Conservation (phyloP, 1,140 invertebrate species). For the Brachionus asplanchnoidis region DNA sequence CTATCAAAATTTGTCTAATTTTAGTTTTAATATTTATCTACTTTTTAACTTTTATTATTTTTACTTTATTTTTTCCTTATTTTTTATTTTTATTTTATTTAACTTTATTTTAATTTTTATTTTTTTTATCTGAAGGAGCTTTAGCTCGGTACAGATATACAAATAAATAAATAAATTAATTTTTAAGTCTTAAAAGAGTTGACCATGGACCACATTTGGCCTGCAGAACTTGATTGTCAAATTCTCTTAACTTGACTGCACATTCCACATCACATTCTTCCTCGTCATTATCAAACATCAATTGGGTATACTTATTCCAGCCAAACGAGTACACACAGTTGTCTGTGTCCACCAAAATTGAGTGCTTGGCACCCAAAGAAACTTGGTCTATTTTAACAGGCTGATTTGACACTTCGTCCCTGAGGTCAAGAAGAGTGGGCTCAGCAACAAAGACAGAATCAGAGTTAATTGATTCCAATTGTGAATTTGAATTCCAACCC, state of each 20-base stretch:
- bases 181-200: not conserved
- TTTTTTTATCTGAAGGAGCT: no score
- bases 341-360: not conserved
- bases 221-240: not conserved
- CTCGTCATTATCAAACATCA: not conserved
- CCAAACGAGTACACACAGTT: not conserved
- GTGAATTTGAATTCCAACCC: constrained; percentile 32
- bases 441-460: not conserved
- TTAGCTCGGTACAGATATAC: no score
- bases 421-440: not conserved
- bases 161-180: constrained; percentile 17
- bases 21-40: no score
- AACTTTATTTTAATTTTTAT: no score
- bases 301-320: constrained; percentile 27
- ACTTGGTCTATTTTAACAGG: not conserved
- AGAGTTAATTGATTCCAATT: not conserved
- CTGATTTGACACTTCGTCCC: not conserved
- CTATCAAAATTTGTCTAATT: no score
- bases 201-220: not conserved
- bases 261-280: not conserved
- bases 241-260: not conserved
- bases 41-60: no score
- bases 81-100: no score
- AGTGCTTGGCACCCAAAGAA: not conserved
- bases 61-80: no score